phyloP scores from a whole-genome alignment of 2,797 vertebrate genomes.

The Galago senegalensis region DNA sequence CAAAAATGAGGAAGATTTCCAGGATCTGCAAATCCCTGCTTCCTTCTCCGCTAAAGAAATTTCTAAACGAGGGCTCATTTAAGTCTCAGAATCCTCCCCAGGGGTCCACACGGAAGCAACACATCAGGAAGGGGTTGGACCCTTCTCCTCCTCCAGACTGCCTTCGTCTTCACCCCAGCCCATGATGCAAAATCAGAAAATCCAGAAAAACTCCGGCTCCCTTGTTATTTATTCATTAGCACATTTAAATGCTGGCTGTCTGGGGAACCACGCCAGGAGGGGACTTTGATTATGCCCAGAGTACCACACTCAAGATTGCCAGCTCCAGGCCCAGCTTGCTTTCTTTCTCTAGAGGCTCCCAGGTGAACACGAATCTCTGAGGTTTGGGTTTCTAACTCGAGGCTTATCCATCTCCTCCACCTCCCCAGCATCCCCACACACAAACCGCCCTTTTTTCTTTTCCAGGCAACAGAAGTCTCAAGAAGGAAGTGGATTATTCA shows the following conservation, averaged over 20 bases:
- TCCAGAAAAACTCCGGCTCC: neutral
- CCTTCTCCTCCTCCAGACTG: neutral
- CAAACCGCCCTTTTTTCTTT: neutral
- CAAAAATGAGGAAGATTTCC: neutral
- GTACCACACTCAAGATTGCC: accelerated
- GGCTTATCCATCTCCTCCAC: neutral
- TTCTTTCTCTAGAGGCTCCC: neutral
- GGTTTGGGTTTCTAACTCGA: neutral
- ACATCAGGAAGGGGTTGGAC: neutral
- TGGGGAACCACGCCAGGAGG: neutral
- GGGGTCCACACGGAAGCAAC: neutral
- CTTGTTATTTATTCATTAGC: neutral
- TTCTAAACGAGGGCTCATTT: neutral
- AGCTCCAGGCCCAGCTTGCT: neutral
- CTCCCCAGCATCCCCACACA: neutral
- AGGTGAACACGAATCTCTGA: neutral
- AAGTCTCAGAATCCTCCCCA: neutral
- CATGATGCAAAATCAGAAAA: neutral
- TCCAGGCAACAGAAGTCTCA: neutral
- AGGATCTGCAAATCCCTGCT: neutral
- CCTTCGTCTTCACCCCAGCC: neutral
- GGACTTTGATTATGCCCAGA: neutral
- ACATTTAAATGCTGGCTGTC: neutral
- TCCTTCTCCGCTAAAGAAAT: neutral
- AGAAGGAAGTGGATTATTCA: neutral